phyloP scores from a whole-genome alignment of 30 jellyfish, hydroid and myxozoan species.

The Chrysaora quinquecirrha region DNA sequence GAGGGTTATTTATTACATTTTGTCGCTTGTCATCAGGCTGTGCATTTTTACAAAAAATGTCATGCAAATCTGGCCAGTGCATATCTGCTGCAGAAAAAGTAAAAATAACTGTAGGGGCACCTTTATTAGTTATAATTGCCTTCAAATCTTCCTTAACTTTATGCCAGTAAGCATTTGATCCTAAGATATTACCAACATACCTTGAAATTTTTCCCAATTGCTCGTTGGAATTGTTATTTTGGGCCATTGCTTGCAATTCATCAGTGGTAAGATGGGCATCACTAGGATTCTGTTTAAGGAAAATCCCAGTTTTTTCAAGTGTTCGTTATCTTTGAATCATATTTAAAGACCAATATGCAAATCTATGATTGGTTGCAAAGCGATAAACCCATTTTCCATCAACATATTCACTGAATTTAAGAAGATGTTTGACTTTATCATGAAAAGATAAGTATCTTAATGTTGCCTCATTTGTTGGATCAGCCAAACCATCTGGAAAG shows the following conservation, averaged over 20 bases:
- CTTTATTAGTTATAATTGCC: slow-evolving; percentile 18
- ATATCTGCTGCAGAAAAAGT: slow-evolving; percentile 13
- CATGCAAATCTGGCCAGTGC: slow-evolving; percentile 11
- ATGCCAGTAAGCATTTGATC: slow-evolving; percentile 25
- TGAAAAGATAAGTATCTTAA: not conserved
- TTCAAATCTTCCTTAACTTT: slow-evolving; percentile 2
- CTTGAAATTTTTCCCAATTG: not conserved
- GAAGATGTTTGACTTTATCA: slow-evolving; percentile 5
- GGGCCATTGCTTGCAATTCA: slow-evolving; percentile 27
- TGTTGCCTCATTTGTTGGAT: slow-evolving; percentile 2
- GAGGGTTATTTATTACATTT: slow-evolving; percentile 11
- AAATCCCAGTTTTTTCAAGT: not conserved
- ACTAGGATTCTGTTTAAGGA: slow-evolving; percentile 28
- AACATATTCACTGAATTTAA: slow-evolving; percentile 10
- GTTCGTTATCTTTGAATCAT: slow-evolving; percentile 4
- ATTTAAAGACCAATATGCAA: slow-evolving; percentile 16
- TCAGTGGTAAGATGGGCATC: slow-evolving; percentile 7
- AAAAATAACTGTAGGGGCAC: slow-evolving; percentile 16
- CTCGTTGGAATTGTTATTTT: too few relatives aligned
- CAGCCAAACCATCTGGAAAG: slow-evolving; percentile 39
- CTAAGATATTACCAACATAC: slow-evolving; percentile 13
- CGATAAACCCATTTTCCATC: slow-evolving; percentile 16
- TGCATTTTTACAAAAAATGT: not conserved
- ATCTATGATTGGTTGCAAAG: slow-evolving; percentile 39
- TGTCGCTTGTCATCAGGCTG: not conserved